Evolutionary conservation across 2,888 invertebrate genomes (phyloP).

Genomic region (Papilio gigon): DNA sequence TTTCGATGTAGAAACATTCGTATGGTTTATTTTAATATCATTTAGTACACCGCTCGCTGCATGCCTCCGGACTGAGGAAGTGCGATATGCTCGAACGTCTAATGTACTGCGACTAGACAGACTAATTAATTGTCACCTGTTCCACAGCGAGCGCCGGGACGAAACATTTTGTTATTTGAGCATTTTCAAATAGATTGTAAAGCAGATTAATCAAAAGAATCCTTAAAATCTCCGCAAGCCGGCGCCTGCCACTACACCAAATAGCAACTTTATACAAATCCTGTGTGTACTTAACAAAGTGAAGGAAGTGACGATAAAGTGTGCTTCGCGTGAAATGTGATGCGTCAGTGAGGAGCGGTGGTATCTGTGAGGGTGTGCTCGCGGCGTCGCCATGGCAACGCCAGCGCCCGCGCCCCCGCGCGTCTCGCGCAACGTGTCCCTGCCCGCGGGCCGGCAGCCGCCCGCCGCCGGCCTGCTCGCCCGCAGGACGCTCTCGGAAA

Average conservation of each 20-base stretch:
- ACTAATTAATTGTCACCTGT: too few species aligned
- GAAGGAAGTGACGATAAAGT: not conserved
- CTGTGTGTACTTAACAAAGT: not conserved
- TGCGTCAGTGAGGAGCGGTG: conserved; percentile 32
- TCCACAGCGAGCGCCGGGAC: too few species aligned
- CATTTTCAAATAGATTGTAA: too few species aligned
- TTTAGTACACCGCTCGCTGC: not conserved
- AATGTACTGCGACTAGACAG: not conserved
- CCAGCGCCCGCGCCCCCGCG: conserved; percentile 70
- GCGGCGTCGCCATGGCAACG: conserved; percentile 59
- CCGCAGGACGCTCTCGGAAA: conserved; percentile 74
- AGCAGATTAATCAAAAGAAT: too few species aligned
- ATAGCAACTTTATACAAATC: not conserved
- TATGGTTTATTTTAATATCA: conserved; percentile 2
- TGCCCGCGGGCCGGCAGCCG: conserved; percentile 77
- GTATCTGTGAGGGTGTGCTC: conserved; percentile 1
- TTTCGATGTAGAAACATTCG: not conserved
- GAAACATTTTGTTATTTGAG: too few species aligned
- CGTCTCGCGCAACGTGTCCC: conserved; percentile 74
- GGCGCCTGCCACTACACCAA: too few species aligned
- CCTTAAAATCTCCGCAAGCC: too few species aligned
- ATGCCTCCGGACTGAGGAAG: not conserved
- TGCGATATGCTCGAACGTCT: not conserved
- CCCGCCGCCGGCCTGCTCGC: conserved; percentile 68
- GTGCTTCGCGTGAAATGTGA: conserved; percentile 38